Percentiles rank a stretch among this genome's conserved stretches.
Evolutionary conservation across 2,797 vertebrate genomes (phyloP).

Genomic region (Telmatherina bonti): DNA sequence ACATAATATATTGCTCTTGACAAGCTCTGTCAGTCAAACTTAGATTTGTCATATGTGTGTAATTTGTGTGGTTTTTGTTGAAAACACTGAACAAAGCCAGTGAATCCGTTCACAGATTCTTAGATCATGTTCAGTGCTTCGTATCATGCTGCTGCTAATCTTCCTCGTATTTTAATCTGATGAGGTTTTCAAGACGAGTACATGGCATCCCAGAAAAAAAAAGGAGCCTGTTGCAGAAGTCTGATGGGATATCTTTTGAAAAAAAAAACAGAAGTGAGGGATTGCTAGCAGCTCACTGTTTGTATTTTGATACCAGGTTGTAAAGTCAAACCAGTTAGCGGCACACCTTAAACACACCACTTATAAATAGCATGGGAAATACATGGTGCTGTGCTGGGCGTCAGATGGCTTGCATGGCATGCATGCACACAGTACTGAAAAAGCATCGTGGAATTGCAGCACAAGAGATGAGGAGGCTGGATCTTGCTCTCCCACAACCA

Average conservation of each 20-base stretch:
- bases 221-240: slow-evolving; percentile 2
- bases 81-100: not conserved
- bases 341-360: not conserved
- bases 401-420: slow-evolving; percentile 12
- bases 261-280: slow-evolving; percentile 19
- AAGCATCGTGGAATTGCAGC: slow-evolving; percentile 12
- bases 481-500: slow-evolving; percentile 28
- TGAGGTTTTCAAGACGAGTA: not conserved
- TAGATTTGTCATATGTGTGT: not conserved
- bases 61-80: not conserved
- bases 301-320: slow-evolving; percentile 7
- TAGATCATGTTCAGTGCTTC: not conserved
- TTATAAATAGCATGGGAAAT: slow-evolving; percentile 21
- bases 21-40: not conserved
- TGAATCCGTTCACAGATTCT: not conserved
- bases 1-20: slow-evolving; percentile 41
- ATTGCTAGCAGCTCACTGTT: not conserved
- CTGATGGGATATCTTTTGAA: not conserved
- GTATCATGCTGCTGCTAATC: slow-evolving; percentile 20
- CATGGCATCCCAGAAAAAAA: slow-evolving; percentile 29
- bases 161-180: slow-evolving; percentile 21
- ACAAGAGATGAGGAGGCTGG: slow-evolving; percentile 33
- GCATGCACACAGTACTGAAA: not conserved
- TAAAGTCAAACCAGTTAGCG: not conserved
- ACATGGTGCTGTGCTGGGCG: slow-evolving; percentile 6